Evolutionary conservation across 2,888 invertebrate species (phyloP).

Genomic region (Apamea epomidion): DNA sequence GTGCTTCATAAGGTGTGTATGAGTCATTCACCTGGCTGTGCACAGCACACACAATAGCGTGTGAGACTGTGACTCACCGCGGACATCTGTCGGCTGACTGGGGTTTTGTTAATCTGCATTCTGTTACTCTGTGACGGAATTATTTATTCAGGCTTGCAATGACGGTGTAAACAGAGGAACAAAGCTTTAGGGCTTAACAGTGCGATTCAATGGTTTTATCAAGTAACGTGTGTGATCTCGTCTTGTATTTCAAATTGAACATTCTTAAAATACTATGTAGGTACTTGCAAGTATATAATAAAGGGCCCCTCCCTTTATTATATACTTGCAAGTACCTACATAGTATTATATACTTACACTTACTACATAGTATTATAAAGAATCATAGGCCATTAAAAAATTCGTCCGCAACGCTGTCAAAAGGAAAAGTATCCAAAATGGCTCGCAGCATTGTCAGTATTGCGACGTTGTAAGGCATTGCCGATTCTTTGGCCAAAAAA

Average conservation of each 20-base stretch:
- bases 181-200: slow-evolving; percentile 14
- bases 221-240: slow-evolving; percentile 11
- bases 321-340: no score
- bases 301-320: no score
- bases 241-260: background rate
- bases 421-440: no score
- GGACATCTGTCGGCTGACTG: slow-evolving; percentile 60
- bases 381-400: no score
- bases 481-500: no score
- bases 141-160: slow-evolving; percentile 54
- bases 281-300: no score
- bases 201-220: slow-evolving; percentile 37
- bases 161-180: slow-evolving; percentile 1
- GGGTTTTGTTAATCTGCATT: slow-evolving; percentile 51
- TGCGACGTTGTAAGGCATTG: no score
- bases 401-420: no score
- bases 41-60: slow-evolving; percentile 51
- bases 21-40: slow-evolving; percentile 64
- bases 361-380: no score
- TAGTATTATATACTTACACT: no score
- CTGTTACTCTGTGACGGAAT: slow-evolving; percentile 39
- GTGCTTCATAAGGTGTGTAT: slow-evolving; percentile 59
- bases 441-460: no score
- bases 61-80: slow-evolving; percentile 55
- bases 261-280: no score